Evolutionary conservation across 37 sponge, comb jelly and placozoan genomes (phyloP).

Genomic region (Beroe forskalii): DNA sequence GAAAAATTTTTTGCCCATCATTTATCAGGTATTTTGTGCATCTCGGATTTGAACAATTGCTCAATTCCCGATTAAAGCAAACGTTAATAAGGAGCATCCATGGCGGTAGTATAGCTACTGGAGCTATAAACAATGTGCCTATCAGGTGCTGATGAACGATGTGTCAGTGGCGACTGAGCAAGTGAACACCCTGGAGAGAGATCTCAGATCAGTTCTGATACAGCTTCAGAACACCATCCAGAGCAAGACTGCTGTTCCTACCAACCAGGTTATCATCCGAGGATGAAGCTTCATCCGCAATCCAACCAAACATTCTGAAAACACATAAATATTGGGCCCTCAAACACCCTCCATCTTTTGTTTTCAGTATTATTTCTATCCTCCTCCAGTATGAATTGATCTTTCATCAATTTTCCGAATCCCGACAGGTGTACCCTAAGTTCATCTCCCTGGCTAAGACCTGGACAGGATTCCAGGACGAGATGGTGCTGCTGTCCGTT

Average conservation of each 20-base stretch:
- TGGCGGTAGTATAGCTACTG: no score
- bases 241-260: slow-evolving; percentile 96
- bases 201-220: slow-evolving; percentile 72
- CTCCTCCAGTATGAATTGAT: no score
- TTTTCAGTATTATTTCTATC: no score
- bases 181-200: slow-evolving; percentile 73
- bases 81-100: no score
- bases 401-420: no score
- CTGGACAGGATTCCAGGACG: slow-evolving; percentile 93
- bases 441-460: slow-evolving; percentile 77
- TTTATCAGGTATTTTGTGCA: no score
- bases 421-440: slow-evolving; percentile 74
- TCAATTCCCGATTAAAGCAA: no score
- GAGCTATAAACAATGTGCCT: no score
- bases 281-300: neutral
- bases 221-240: slow-evolving; percentile 86
- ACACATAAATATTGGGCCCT: neutral
- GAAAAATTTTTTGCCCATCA: no score
- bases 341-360: slow-evolving; percentile 4
- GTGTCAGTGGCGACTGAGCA: slow-evolving; percentile 73
- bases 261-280: slow-evolving; percentile 92
- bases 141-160: slow-evolving; percentile 70
- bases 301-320: no score
- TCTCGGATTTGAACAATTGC: no score
- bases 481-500: slow-evolving; percentile 93